phyloP scores from a whole-genome alignment of 1,140 invertebrate species.

The Amphibalanus amphitrite region DNA sequence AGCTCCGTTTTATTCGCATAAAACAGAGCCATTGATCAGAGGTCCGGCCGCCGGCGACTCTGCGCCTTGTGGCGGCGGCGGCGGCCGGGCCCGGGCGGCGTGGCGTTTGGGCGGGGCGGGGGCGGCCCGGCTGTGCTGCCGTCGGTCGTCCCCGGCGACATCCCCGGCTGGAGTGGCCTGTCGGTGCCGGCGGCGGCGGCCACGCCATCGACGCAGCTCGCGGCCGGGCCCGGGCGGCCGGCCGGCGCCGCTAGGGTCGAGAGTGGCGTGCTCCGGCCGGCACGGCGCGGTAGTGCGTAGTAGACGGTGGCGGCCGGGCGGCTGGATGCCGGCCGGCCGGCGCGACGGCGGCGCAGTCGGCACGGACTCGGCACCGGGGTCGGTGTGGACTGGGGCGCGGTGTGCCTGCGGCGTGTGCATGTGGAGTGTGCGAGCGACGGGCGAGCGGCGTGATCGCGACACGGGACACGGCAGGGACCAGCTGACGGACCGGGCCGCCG shows the following conservation, averaged over 20 bases:
- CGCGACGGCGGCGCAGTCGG: background rate
- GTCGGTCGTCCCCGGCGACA: background rate
- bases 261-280: background rate
- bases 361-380: too few species aligned
- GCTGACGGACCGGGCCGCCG: background rate
- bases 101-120: too few species aligned
- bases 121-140: too few species aligned
- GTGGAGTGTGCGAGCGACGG: too few species aligned
- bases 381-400: background rate
- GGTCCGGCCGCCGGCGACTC: background rate
- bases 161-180: background rate
- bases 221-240: too few species aligned
- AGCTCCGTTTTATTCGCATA: background rate
- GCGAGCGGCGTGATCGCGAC: too few species aligned
- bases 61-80: background rate
- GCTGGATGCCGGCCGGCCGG: constrained; percentile 3
- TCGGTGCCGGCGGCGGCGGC: too few species aligned
- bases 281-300: background rate
- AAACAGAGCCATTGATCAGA: background rate
- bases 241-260: background rate
- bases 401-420: too few species aligned
- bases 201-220: background rate
- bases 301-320: background rate
- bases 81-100: too few species aligned
- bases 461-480: background rate